These are phyloP conservation scores for Lymantria monacha DNA, from an alignment of 2,888 invertebrate species.

Conservation along the genomic window DNA sequence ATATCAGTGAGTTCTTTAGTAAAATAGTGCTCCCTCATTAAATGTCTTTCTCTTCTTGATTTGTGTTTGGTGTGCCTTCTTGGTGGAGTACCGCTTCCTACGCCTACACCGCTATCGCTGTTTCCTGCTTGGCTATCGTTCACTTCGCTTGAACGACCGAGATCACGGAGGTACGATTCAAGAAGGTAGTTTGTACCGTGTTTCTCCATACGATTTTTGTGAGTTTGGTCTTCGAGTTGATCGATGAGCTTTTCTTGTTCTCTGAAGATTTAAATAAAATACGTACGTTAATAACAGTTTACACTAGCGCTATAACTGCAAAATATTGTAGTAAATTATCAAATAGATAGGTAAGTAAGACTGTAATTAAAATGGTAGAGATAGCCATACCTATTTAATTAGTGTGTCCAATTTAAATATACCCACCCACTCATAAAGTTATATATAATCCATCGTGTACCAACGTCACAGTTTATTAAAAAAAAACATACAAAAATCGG, in stretches of 20 bases:
- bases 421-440: too few species aligned
- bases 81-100: constrained; percentile 85
- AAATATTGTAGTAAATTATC: too few species aligned
- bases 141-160: constrained; percentile 69
- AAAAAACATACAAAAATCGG: too few species aligned
- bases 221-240: constrained; percentile 89
- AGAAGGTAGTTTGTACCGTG: constrained; percentile 90
- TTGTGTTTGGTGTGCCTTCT: constrained; percentile 78
- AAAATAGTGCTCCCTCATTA: constrained; percentile 80
- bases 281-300: neutral
- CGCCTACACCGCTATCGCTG: constrained; percentile 86
- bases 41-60: constrained; percentile 76
- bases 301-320: too few species aligned
- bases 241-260: constrained; percentile 91
- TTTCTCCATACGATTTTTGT: constrained; percentile 87
- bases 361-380: too few species aligned
- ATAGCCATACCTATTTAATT: too few species aligned
- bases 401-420: too few species aligned
- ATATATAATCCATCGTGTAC: too few species aligned
- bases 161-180: constrained; percentile 86
- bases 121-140: constrained; percentile 84
- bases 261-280: constrained; percentile 53
- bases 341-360: too few species aligned
- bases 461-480: too few species aligned
- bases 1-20: constrained; percentile 79